Percentiles rank a stretch among this genome's conserved stretches.
These are phyloP conservation scores for Spicauda simplicius DNA, from an alignment of 2,888 invertebrate species.

Conservation along the genomic window DNA sequence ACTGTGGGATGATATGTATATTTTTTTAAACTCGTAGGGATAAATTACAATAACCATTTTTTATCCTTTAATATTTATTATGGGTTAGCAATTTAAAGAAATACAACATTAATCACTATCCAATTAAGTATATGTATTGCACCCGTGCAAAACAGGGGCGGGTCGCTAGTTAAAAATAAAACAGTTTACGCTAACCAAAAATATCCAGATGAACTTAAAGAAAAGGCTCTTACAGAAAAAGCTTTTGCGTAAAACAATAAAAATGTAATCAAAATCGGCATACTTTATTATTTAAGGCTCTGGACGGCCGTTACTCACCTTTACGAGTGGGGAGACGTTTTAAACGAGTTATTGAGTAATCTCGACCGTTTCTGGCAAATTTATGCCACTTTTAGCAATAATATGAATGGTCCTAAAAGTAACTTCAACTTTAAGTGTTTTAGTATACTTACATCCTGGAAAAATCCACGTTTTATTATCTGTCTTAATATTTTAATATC, in stretches of 20 bases:
- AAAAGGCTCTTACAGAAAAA: conserved; percentile 17
- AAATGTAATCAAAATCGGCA: conserved; percentile 48
- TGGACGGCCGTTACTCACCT: conserved; percentile 62
- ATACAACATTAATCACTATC: no score
- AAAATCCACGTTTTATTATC: background rate
- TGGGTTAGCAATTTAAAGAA: no score
- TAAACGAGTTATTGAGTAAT: conserved; percentile 74
- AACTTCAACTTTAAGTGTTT: conserved; percentile 1
- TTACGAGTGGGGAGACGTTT: conserved; percentile 72
- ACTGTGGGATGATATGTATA: no score
- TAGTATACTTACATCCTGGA: background rate
- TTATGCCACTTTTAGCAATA: conserved; percentile 17
- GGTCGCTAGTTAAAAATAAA: conserved; percentile 20
- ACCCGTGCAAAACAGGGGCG: no score
- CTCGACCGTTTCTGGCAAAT: conserved; percentile 48
- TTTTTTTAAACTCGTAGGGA: no score
- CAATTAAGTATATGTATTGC: no score
- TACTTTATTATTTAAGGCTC: conserved; percentile 44
- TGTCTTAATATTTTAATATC: no score
- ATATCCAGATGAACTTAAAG: conserved; percentile 18
- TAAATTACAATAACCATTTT: no score
- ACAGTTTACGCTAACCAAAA: conserved; percentile 18
- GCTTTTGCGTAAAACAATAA: conserved; percentile 40
- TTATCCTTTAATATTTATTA: no score
- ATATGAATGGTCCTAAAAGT: conserved; percentile 5